Evolutionary conservation across 2,113 vertebrate species (phyloP), one percentile per base, ranked within the genome.

Genomic region (Chrysochloris asiatica): DNA sequence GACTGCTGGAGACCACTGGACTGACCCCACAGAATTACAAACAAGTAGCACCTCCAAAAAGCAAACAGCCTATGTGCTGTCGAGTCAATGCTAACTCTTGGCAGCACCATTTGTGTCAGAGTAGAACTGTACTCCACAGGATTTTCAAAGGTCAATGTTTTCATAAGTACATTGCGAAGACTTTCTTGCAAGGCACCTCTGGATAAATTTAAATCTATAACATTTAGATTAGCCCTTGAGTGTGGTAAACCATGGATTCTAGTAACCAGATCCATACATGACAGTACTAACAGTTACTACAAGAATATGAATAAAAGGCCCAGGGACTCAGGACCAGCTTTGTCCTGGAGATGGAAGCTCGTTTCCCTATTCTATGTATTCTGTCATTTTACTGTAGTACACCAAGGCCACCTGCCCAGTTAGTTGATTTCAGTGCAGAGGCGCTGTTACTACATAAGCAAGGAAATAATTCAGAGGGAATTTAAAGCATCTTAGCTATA

Each of bases 291-390:
- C 12, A 3, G 56, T 17, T 26, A 13, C 21, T 6, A 33, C 19
- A 0, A 21, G 48, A 41, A 0, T 24, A 26, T 16, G 28, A 71
- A 14, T 12, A 36, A 38, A 50, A 38, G 65, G 19, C n/a, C 22
- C 1, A 9, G 30, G 41, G 36, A 28, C 7, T 8, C 12, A 24
- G 67, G 8, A 41, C 36, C 2, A 22, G 43, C n/a, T 38, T 33
- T 4, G 21, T 13, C 12, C 13, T 0, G 21, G 79, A 38, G 78
- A 14, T 1, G 3, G 52, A 30, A 2, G 48, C 45, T 1, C 61
- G 56, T 1, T n/a, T 22, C 28, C n/a, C 48, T 33, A 17, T 7
- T 47, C 26, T 1, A 0, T 1, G 3, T 1, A 8, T 8, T n/a
- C 43, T 45, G 59, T 30, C 52, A 30, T 5, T 8, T 36, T 16